A percentile compares a stretch with the other conserved stretches of the same genome.
These are phyloP conservation scores for Drosophila funebris DNA, from an alignment of 1,140 invertebrate species.

Conservation along the genomic window DNA sequence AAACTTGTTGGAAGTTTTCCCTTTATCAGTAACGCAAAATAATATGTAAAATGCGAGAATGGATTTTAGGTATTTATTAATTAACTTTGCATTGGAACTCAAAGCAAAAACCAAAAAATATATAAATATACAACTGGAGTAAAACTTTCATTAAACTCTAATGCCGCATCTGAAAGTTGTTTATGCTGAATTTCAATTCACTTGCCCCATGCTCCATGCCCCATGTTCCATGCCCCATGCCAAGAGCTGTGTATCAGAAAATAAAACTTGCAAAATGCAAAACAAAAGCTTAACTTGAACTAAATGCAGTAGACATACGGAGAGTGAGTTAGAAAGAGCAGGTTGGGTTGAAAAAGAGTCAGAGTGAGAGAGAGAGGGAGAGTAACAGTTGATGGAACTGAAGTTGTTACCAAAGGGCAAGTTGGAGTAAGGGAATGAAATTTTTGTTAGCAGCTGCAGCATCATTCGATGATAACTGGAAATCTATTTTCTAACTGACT, in stretches of 20 bases:
- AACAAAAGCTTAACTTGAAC: constrained; percentile 43
- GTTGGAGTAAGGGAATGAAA: background rate
- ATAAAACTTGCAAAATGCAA: constrained; percentile 43
- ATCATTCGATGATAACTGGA: constrained; percentile 46
- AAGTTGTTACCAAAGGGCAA: background rate
- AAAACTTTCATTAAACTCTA: constrained; percentile 36
- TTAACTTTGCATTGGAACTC: constrained; percentile 19
- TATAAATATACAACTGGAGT: constrained; percentile 16
- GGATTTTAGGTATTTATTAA: constrained; percentile 16
- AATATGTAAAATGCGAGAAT: background rate
- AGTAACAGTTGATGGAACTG: constrained; percentile 23
- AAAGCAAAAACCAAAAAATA: too few relatives aligned
- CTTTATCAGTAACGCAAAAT: too few relatives aligned
- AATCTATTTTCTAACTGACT: constrained; percentile 59
- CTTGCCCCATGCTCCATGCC: background rate
- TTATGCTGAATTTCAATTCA: background rate
- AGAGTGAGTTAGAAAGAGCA: background rate
- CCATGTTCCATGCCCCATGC: background rate
- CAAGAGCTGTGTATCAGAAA: constrained; percentile 16
- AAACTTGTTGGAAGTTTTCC: too few relatives aligned
- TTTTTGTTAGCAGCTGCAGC: constrained; percentile 42
- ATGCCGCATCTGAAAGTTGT: constrained; percentile 22
- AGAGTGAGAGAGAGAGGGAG: background rate
- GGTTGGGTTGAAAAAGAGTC: background rate
- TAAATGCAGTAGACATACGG: background rate